Base-by-base conservation (phyloP, 2,888 invertebrate genomes). In the Leptinotarsa haldemani region DNA sequence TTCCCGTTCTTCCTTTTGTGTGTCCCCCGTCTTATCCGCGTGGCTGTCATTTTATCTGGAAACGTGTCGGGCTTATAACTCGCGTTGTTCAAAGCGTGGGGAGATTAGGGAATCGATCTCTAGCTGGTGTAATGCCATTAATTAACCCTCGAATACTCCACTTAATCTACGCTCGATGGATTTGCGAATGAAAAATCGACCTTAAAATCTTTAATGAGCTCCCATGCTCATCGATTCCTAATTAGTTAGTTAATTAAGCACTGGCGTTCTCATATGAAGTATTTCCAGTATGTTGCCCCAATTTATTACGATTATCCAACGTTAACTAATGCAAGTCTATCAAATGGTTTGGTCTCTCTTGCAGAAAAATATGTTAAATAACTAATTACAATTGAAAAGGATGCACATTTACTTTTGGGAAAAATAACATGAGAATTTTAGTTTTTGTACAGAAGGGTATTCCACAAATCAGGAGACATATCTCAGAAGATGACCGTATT, bases 101-200 rank as follows among this genome's bases (percentile, higher is more conserved):
- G 69, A 73, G 66, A 65, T 71, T 30, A 47, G 40, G 20, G 22
- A 64, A 64, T 73, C 53, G 65, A 63, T 69, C 64, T 58, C 48
- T 50, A 58, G 48, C 69, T 67, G 65, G 65, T 47, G 64, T 30
- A 58, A 69, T 65, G 65, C 53, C 61, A 70, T 73, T 70, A 73
- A 69, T 40, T 61, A 61, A 61, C 25, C 61, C n/a, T 61, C 20
- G 50, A 40, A 65, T 73, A 65, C 58, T 65, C 50, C 61, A 52
- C 65, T 73, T 65, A 65, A 65, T 61, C 53, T 56, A 50, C 61
- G 65, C 40, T 63, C 13, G 46, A 70, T 56, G 66, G 47, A 30
- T 40, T 70, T n/a, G 65, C 30, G 30, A 70, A 63, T 53, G 70
- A 73, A 73, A 73, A 73, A 69, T 73, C 70, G 65, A 48, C 73